phyloP scores from a whole-genome alignment of 2,797 vertebrate genomes.

The Clamator glandarius region DNA sequence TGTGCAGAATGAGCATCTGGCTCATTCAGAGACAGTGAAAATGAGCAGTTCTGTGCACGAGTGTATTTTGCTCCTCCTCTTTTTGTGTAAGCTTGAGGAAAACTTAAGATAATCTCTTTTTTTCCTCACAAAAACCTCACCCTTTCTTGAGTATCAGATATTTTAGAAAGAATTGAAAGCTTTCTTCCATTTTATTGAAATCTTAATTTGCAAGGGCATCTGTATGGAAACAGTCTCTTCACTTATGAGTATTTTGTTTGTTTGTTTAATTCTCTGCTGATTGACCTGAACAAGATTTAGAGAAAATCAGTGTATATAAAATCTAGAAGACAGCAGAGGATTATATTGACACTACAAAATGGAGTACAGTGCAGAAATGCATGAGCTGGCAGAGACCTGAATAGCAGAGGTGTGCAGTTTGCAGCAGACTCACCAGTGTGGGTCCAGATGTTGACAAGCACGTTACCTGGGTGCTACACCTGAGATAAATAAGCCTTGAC shows the following conservation, averaged over 20 bases:
- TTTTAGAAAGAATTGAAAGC: background rate
- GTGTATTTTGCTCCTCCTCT: background rate
- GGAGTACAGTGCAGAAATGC: background rate
- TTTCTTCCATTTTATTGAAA: background rate
- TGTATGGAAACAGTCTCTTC: background rate
- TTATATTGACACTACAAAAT: background rate
- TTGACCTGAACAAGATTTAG: background rate
- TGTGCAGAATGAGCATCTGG: conserved; percentile 5
- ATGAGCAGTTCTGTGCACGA: conserved; percentile 6
- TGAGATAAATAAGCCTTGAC: background rate
- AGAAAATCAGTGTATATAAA: background rate
- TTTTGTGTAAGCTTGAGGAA: background rate
- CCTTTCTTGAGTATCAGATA: background rate
- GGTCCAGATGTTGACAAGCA: background rate
- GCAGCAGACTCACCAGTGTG: background rate
- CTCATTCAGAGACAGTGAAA: background rate
- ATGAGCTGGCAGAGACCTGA: background rate
- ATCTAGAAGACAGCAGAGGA: background rate
- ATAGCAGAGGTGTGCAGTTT: background rate
- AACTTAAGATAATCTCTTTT: background rate
- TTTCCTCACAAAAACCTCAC: fast-evolving
- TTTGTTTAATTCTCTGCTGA: background rate
- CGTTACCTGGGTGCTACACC: background rate
- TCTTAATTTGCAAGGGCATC: conserved; percentile 17
- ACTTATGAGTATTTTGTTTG: background rate